Base-by-base conservation (phyloP, 2,113 vertebrate species). In the Alces alces region DNA sequence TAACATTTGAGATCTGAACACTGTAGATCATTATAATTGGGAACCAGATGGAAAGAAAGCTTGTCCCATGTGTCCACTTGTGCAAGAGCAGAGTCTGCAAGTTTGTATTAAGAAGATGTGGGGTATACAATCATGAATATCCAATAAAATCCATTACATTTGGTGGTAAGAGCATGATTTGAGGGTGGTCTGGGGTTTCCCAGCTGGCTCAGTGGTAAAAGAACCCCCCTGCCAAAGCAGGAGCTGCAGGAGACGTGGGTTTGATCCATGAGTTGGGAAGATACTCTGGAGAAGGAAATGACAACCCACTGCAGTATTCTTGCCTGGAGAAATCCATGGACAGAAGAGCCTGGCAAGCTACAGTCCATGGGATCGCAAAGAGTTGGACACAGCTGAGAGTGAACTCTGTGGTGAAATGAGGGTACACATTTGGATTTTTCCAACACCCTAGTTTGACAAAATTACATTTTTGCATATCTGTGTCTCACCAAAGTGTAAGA, bases 201-300 rank as follows among this genome's bases (percentile, higher is more conserved):
- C 36, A 25, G 36, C 11, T 25, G 36, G n/a, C 66, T 73, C n/a
- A 36, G 9, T 23, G 17, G 4, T 66, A 36, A 39, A 73, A 73
- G 66, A 73, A 39, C 6, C 36, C 66, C n/a, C 66, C 36, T 25
- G 10, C 36, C 36, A 73, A 25, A 13, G 21, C 36, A 36, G 21
- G 36, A 39, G 66, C 19, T 39, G 10, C 9, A 73, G 9, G 66
- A 11, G 16, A n/a, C 0, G 0, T 36, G 33, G 8, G 16, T 66
- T 39, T 25, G 5, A 39, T 39, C 21, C 66, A 10, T 25, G 66
- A 21, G 36, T 39, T 25, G 17, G 36, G 36, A 73, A 73, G 21
- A 73, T 39, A 23, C 66, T 25, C 66, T 73, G 66, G 36, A 73
- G 21, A 39, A 25, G 66, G 36, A 39, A 73, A 39, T 13, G 36